Conservation (phyloP, 2,797 vertebrate species). For the Sylvia borin region DNA sequence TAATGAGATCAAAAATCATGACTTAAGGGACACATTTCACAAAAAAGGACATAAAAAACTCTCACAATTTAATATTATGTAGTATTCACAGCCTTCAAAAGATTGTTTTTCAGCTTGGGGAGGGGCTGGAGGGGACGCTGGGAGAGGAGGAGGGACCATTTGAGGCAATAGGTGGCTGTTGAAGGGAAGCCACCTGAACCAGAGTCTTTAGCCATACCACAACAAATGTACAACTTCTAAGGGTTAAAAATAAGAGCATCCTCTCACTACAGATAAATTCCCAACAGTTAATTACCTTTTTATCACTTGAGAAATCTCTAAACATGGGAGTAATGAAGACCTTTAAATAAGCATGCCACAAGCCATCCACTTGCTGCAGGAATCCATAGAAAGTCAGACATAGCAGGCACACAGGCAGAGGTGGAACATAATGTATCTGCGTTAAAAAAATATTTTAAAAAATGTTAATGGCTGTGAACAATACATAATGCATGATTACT, state of each 20-base stretch:
- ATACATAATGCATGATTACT: background rate
- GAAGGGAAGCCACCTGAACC: background rate
- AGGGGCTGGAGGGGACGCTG: too few relatives aligned
- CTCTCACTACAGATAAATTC: background rate
- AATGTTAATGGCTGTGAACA: background rate
- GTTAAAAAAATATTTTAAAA: background rate
- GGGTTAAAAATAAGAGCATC: background rate
- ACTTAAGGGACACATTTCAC: background rate
- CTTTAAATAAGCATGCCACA: background rate
- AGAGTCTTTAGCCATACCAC: background rate
- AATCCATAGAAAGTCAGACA: slow-evolving; percentile 30
- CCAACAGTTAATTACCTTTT: background rate
- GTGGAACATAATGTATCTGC: slow-evolving; percentile 11
- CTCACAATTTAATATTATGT: background rate
- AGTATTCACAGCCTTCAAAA: background rate
- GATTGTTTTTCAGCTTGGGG: background rate
- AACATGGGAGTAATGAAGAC: background rate
- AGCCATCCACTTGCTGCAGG: background rate
- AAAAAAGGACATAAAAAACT: background rate
- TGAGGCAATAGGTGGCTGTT: background rate
- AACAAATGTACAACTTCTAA: background rate
- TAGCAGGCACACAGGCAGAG: background rate
- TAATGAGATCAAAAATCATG: background rate
- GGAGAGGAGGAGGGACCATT: too few relatives aligned
- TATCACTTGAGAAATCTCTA: background rate